Evolutionary conservation across 2,113 vertebrate genomes (phyloP).

Genomic region (Mustela nigripes): DNA sequence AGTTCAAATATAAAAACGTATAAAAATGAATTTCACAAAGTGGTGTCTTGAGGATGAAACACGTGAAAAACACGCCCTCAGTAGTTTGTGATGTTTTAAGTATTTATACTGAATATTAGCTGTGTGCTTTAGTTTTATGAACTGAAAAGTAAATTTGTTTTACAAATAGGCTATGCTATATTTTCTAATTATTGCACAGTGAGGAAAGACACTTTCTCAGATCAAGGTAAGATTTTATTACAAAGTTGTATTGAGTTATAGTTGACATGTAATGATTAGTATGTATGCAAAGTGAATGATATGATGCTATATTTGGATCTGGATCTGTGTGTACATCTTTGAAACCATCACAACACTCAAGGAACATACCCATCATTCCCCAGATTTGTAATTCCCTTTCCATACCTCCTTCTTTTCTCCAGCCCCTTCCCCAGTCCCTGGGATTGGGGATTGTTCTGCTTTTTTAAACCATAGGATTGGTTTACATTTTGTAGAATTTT

Average conservation of each 20-base stretch:
- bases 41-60: background rate
- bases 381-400: background rate
- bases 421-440: background rate
- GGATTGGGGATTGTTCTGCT: background rate
- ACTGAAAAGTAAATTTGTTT: background rate
- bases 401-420: background rate
- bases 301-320: background rate
- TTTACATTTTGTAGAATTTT: background rate
- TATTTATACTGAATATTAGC: background rate
- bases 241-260: background rate
- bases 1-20: background rate
- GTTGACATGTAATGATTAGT: background rate
- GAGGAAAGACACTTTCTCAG: background rate
- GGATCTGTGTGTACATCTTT: background rate
- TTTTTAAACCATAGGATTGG: background rate
- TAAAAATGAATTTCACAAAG: background rate
- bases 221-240: background rate
- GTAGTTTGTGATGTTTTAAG: background rate
- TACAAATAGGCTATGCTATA: background rate
- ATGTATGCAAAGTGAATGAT: background rate
- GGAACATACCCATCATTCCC: background rate
- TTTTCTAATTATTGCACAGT: background rate
- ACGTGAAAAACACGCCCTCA: background rate
- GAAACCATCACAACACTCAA: background rate
- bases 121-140: slow-evolving; percentile 14